phyloP scores from a whole-genome alignment of 2,888 invertebrate species.

The Leptinotarsa haldemani region DNA sequence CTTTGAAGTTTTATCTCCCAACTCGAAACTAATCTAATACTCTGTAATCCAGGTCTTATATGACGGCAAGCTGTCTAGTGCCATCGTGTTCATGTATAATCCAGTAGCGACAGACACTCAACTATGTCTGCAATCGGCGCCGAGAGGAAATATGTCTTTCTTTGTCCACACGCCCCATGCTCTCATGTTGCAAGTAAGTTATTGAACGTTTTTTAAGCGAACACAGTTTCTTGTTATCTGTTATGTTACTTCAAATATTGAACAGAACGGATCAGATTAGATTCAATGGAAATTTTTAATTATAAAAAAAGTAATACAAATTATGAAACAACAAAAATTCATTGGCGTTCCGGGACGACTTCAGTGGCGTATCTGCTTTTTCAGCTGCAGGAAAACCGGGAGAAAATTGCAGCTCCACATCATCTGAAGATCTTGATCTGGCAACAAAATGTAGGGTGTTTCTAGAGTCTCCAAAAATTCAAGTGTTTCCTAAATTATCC shows the following conservation, averaged over 20 bases:
- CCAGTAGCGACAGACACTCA: slow-evolving; percentile 99
- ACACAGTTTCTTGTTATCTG: neutral
- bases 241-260: neutral
- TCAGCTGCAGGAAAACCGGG: too few relatives aligned
- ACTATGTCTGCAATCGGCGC: slow-evolving; percentile 97
- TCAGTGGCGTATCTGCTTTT: too few relatives aligned
- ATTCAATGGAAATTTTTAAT: neutral
- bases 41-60: slow-evolving; percentile 85
- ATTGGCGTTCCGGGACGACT: too few relatives aligned
- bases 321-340: too few relatives aligned
- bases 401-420: too few relatives aligned
- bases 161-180: slow-evolving; percentile 99
- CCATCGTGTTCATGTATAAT: slow-evolving; percentile 99
- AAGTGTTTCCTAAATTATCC: too few relatives aligned
- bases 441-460: too few relatives aligned
- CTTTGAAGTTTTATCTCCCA: neutral
- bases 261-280: neutral
- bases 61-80: slow-evolving; percentile 96
- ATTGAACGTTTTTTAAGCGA: neutral
- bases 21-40: slow-evolving; percentile 33
- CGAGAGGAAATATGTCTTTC: slow-evolving; percentile 96
- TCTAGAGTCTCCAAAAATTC: too few relatives aligned
- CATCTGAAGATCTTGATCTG: too few relatives aligned
- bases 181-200: slow-evolving; percentile 81
- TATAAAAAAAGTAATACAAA: too few relatives aligned